Evolutionary conservation across 2,797 vertebrate genomes (phyloP).

Genomic region (Aphelocoma californica): DNA sequence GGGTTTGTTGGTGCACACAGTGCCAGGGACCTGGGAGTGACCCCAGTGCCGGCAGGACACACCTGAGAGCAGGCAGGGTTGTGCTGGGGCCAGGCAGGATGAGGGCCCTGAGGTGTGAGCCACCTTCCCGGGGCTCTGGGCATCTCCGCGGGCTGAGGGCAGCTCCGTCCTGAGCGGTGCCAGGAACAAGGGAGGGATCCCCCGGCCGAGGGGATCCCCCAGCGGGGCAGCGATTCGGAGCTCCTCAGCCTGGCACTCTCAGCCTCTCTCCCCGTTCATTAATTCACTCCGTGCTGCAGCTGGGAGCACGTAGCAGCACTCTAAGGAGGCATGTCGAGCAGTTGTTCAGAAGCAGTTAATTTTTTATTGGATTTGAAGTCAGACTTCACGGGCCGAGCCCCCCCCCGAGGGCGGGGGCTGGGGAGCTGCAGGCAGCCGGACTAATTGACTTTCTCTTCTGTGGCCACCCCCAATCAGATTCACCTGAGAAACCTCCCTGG

Average conservation of each 20-base stretch:
- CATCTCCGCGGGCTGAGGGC: neutral
- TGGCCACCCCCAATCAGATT: neutral
- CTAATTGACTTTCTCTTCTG: slow-evolving; percentile 12
- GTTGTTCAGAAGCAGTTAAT: slow-evolving; percentile 2
- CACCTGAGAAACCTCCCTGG: neutral
- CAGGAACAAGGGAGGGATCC: neutral
- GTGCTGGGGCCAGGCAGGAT: neutral
- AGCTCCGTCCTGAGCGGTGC: neutral
- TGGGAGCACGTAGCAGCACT: neutral
- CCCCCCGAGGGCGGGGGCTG: neutral
- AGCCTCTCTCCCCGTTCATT: neutral
- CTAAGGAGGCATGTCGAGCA: neutral
- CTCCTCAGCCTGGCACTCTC: neutral
- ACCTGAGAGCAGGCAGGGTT: neutral
- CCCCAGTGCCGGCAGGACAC: neutral
- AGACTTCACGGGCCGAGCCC: neutral
- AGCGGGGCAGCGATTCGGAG: neutral
- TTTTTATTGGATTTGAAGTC: slow-evolving; percentile 34
- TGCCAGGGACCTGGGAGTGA: neutral
- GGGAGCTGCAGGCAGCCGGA: neutral
- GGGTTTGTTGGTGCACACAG: neutral
- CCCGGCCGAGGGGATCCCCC: neutral
- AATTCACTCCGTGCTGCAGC: neutral
- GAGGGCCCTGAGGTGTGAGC: neutral
- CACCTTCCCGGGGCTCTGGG: neutral